Evolutionary conservation across 2,797 vertebrate species (phyloP), one percentile per base, ranked within the genome.

Genomic region (Bryconaethiops microstoma): DNA sequence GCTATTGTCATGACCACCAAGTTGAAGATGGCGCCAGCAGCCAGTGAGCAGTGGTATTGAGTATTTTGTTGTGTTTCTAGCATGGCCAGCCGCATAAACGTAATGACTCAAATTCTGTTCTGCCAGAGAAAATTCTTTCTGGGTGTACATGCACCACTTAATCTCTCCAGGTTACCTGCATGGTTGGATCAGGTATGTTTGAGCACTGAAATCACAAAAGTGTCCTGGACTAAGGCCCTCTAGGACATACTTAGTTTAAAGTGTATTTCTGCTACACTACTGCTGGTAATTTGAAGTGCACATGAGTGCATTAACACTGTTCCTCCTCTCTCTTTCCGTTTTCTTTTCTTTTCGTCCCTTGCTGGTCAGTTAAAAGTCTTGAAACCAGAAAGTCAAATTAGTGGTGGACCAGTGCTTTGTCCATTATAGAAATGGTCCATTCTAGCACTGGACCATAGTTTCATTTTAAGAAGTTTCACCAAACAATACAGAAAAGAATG

Each of bases 211-310:
- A 13, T 60, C 57, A 60, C 21, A 23, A 21, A 60, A 25, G 2
- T 12, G 21, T 60, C n/a, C 57, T 25, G 19, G 7, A 23, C 57
- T 60, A 60, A 60, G 21, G n/a, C 10, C 10, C 8, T 59, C 1
- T n/a, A 25, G 25, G 2, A 35, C 14, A 14, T 7, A 4, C 25
- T 14, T 35, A 14, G 23, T 35, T 39, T 40, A 29, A n/a, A 64
- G 57, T 21, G 21, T 21, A 70, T n/a, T 76, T 74, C n/a, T 57
- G n/a, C n/a, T 29, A 73, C 29, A 73, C 17, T 64, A 2, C 29
- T 7, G 60, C 71, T 64, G 9, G 39, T 65, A 71, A 14, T 21
- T 23, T 50, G 1, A 50, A 50, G 48, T 50, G 9, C 48, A 50
- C 48, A 50, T 7, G 48, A 50, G 2, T 13, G 48, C 48, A 50